These are phyloP conservation scores for Galaxea fascicularis DNA, from an alignment of 92 coral and sea anemone species.

Conservation along the genomic window DNA sequence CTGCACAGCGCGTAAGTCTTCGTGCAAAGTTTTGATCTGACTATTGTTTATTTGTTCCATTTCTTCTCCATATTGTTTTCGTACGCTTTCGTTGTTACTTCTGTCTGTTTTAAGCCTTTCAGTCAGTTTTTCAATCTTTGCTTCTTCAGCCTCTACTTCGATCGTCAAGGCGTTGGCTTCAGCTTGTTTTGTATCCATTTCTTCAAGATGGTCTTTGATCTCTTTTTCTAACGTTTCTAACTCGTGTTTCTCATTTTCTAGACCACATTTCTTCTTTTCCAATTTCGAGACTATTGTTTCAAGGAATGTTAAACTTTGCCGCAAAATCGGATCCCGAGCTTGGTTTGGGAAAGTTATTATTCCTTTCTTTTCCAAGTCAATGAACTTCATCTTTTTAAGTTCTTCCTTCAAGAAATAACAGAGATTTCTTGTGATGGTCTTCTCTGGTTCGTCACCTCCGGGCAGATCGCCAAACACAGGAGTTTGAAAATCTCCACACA, in stretches of 20 bases:
- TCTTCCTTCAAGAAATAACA: constrained; percentile 30
- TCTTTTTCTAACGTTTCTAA: constrained; percentile 10
- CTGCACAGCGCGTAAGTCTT: constrained; percentile 12
- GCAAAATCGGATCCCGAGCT: constrained; percentile 11
- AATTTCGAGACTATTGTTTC: neutral
- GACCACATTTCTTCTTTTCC: neutral
- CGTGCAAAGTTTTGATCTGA: neutral
- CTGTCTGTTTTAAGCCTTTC: constrained; percentile 1
- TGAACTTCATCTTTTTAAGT: neutral
- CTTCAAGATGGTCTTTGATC: neutral
- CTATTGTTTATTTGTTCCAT: constrained; percentile 18
- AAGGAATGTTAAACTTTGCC: neutral
- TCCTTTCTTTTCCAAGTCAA: neutral
- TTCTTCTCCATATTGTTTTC: neutral
- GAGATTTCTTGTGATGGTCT: constrained; percentile 2
- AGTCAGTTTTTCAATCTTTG: neutral
- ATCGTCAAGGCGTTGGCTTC: neutral
- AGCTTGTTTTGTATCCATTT: neutral
- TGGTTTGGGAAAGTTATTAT: neutral
- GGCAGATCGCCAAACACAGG: constrained; percentile 53
- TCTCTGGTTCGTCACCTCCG: constrained; percentile 20
- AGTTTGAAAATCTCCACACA: constrained; percentile 20
- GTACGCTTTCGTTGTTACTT: neutral
- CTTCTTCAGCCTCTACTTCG: constrained; percentile 11
- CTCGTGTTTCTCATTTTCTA: neutral